These are phyloP conservation scores for Andrena flavipes DNA, from an alignment of 2,888 invertebrate genomes.

Conservation along the genomic window DNA sequence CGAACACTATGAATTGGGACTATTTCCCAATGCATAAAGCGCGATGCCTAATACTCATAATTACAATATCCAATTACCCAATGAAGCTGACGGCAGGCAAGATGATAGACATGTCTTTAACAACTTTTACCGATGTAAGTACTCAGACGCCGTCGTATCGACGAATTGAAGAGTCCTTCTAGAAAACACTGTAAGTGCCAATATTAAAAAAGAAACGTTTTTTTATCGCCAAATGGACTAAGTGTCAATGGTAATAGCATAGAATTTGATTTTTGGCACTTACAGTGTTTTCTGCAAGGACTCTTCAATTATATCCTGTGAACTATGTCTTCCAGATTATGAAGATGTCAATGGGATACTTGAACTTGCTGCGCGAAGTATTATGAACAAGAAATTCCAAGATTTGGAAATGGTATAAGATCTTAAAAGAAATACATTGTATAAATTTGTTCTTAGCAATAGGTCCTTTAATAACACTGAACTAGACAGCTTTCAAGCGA, in stretches of 20 bases:
- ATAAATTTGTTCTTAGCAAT: too few relatives aligned
- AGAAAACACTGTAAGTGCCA: too few relatives aligned
- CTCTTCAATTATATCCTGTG: background rate
- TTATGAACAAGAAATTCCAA: background rate
- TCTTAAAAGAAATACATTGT: too few relatives aligned
- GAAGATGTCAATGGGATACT: slow-evolving; percentile 55
- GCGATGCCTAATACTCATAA: slow-evolving; percentile 61
- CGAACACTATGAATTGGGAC: slow-evolving; percentile 65
- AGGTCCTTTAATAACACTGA: too few relatives aligned
- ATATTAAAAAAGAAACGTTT: too few relatives aligned
- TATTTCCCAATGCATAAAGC: slow-evolving; percentile 59
- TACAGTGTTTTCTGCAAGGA: too few relatives aligned
- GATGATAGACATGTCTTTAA: slow-evolving; percentile 70
- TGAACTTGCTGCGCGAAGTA: slow-evolving; percentile 59
- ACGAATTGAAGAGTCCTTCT: too few relatives aligned
- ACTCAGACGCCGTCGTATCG: background rate
- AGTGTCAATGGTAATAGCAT: too few relatives aligned
- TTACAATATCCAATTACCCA: slow-evolving; percentile 64
- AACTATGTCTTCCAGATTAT: slow-evolving; percentile 50
- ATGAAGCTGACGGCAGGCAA: slow-evolving; percentile 69
- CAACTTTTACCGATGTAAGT: slow-evolving; percentile 70
- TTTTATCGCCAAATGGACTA: too few relatives aligned
- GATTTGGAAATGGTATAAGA: too few relatives aligned
- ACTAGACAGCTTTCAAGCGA: too few relatives aligned
- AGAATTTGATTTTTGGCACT: too few relatives aligned